Conservation (phyloP, 2,888 invertebrate genomes). For the Globia sparganii region DNA sequence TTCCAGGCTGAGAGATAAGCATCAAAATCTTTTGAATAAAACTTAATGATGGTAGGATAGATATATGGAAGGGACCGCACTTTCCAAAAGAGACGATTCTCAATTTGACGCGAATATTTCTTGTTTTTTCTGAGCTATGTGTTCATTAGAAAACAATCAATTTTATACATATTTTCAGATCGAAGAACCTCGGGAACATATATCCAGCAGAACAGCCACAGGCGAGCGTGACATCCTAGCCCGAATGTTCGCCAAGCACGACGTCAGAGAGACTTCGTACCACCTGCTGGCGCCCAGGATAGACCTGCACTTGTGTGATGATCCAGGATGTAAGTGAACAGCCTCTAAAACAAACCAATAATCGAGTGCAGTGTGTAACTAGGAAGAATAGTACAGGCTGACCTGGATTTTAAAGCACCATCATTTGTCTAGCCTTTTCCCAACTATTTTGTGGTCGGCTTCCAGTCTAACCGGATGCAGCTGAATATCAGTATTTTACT, state of each 20-base stretch:
- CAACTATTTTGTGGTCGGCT: not conserved
- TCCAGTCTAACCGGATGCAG: not conserved
- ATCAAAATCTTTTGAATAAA: not conserved
- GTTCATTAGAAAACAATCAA: not conserved
- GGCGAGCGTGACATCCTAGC: slow-evolving; percentile 86
- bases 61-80: not conserved
- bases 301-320: slow-evolving; percentile 99
- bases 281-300: slow-evolving; percentile 98
- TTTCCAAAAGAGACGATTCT: not conserved
- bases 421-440: not conserved
- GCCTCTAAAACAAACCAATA: not conserved
- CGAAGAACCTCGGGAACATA: slow-evolving; percentile 83
- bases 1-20: not conserved
- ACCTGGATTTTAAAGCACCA: not conserved
- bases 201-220: slow-evolving; percentile 77
- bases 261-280: slow-evolving; percentile 99
- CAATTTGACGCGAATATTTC: not conserved
- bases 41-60: not conserved
- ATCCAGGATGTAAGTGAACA: slow-evolving; percentile 93
- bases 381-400: not conserved
- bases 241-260: slow-evolving; percentile 95
- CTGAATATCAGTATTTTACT: not conserved
- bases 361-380: no score
- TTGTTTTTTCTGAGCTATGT: not conserved
- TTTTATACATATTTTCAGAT: slow-evolving; percentile 72